Percentiles rank a stretch among this genome's conserved stretches.
These are phyloP conservation scores for Nebria brevicollis DNA, from an alignment of 2,888 invertebrate species.

Conservation along the genomic window DNA sequence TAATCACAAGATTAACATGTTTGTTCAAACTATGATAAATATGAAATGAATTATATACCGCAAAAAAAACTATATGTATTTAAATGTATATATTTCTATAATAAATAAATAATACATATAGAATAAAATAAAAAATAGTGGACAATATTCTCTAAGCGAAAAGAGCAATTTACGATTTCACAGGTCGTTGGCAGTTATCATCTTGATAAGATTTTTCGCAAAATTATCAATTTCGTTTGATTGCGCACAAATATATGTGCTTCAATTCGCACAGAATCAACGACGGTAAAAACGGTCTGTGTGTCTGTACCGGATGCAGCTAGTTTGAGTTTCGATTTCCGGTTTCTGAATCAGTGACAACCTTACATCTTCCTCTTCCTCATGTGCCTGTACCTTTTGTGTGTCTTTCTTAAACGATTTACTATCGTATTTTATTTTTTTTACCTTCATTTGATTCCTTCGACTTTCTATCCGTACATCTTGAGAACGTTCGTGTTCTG, in stretches of 20 bases:
- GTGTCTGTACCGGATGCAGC: not conserved
- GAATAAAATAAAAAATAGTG: too few relatives aligned
- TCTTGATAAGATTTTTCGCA: not conserved
- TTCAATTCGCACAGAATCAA: not conserved
- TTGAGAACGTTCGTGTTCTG: not conserved
- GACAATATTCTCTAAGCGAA: too few relatives aligned
- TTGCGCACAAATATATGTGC: not conserved
- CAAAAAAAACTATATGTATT: too few relatives aligned
- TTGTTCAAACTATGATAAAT: constrained; percentile 44
- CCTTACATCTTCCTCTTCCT: not conserved
- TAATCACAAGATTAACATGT: constrained; percentile 45
- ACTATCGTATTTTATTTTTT: not conserved
- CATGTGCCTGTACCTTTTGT: not conserved
- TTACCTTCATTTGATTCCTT: not conserved
- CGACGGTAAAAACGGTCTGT: not conserved
- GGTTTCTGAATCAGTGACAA: not conserved
- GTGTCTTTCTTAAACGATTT: not conserved
- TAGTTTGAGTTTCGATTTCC: constrained; percentile 1
- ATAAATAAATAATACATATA: too few relatives aligned
- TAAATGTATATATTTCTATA: too few relatives aligned
- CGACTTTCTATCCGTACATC: not conserved
- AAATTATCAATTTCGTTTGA: not conserved
- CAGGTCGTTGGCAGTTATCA: not conserved
- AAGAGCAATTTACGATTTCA: not conserved
- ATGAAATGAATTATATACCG: not conserved